Base-by-base conservation (phyloP, 2,888 invertebrate species). In the Drosophila picticornis region DNA sequence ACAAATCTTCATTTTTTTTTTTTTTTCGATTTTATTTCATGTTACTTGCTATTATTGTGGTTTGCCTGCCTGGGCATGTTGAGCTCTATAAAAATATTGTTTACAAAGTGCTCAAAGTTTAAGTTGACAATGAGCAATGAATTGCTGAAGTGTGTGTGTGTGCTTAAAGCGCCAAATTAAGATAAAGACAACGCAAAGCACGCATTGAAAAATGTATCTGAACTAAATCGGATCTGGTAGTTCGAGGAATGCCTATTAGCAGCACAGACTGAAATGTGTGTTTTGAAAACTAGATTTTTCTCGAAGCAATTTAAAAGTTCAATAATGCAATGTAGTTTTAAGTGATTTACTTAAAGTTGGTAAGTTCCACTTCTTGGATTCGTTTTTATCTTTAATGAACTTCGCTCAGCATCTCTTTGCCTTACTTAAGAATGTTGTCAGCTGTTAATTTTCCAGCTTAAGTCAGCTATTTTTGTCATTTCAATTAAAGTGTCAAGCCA, bases 1-100 rank as follows among this genome's bases (percentile, higher is more conserved):
- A 88, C 88, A 90, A 90, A 90, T 85, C 90, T 90, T 88, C 57
- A 67, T 56, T 60, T 69, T 68, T 63, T 31, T 68, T 63, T 31
- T 65, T 46, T 50, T 55, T 40, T 40, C n/a, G 32, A 27, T 55
- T 74, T 69, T 56, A 27, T 53, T 51, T 53, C 32, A 29, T 50
- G 51, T 48, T 71, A 58, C 55, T 66, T 69, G 43, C 56, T 59
- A 43, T 46, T 58, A 51, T 65, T 65, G 40, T 43, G 52, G 43
- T 29, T 38, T 29, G 40, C 52, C 34, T 50, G 11, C 51, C 29
- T 48, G 43, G 46, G 63, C 65, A 32, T 52, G 57, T 34, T 76
- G 53, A 86, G 81, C 84, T 81, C 81, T 61, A 77, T 83, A 74
- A 83, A 83, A 87, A 84, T 83, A 87, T 87, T 77, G 84, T 87